Evolutionary conservation across 2,888 invertebrate genomes (phyloP).

Genomic region (Arctia plantaginis): DNA sequence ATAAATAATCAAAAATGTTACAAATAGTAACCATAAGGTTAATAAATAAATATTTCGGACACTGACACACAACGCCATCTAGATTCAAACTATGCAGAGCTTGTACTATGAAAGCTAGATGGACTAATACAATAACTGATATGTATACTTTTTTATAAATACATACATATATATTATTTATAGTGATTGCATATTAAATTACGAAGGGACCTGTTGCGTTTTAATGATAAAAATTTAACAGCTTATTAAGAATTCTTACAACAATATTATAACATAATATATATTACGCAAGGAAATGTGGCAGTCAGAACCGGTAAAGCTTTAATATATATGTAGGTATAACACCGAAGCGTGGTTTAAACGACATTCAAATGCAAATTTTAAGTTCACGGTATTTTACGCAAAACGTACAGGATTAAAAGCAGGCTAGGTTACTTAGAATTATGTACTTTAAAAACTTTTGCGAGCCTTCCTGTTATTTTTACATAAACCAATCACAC

Average conservation of each 20-base stretch:
- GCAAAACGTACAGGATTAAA: slow-evolving; percentile 13
- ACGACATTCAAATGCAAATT: slow-evolving; percentile 55
- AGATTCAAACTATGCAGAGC: too few species aligned
- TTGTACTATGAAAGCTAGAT: too few species aligned
- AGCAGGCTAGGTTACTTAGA: neutral
- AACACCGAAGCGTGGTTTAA: slow-evolving; percentile 22
- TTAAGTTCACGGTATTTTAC: slow-evolving; percentile 34
- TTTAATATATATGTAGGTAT: slow-evolving; percentile 39
- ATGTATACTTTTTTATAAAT: too few species aligned
- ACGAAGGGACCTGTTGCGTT: neutral
- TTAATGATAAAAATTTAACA: slow-evolving; percentile 15
- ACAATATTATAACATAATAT: slow-evolving; percentile 45
- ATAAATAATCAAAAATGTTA: neutral
- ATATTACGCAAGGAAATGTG: slow-evolving; percentile 58
- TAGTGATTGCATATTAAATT: too few species aligned
- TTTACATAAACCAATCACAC: neutral
- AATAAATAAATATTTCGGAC: too few species aligned
- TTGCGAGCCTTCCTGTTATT: neutral
- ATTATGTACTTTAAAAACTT: neutral
- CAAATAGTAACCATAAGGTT: neutral
- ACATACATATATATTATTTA: too few species aligned
- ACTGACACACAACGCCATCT: too few species aligned
- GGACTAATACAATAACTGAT: too few species aligned
- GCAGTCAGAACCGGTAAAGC: slow-evolving; percentile 52
- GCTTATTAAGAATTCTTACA: slow-evolving; percentile 44